Evolutionary conservation across 2,797 vertebrate genomes (phyloP).

Genomic region (Hafferia zeledoni): DNA sequence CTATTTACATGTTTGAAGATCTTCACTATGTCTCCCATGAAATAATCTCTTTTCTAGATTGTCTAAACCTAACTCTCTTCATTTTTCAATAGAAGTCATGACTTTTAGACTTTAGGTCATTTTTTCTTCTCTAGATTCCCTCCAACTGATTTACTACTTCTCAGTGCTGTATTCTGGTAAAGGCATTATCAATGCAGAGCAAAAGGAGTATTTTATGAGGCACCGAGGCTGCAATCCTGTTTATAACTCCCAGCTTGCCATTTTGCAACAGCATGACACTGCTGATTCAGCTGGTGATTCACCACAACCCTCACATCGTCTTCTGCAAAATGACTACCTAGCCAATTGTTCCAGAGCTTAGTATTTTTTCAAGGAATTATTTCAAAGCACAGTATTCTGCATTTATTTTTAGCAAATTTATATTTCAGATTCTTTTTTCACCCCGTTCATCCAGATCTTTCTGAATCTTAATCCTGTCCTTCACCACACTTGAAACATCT

Average conservation of each 20-base stretch:
- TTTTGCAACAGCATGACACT: slow-evolving; percentile 57
- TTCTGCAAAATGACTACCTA: slow-evolving; percentile 50
- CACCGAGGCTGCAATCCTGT: slow-evolving; percentile 22
- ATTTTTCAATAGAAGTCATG: neutral
- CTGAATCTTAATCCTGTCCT: neutral
- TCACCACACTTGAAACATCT: neutral
- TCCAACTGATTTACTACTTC: neutral
- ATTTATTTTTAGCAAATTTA: neutral
- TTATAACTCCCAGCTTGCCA: slow-evolving; percentile 46
- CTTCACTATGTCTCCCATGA: neutral
- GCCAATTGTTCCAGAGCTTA: slow-evolving; percentile 36
- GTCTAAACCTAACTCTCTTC: neutral
- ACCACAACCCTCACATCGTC: slow-evolving; percentile 38
- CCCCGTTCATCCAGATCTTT: neutral
- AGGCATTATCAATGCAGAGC: neutral
- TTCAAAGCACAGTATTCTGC: neutral
- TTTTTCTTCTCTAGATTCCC: neutral
- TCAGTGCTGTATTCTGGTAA: neutral
- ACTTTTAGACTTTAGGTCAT: neutral
- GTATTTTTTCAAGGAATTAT: neutral
- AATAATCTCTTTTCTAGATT: neutral
- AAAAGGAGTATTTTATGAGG: slow-evolving; percentile 26
- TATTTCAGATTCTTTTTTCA: neutral
- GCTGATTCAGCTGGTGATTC: slow-evolving; percentile 67
- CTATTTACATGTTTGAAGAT: neutral